Evolutionary conservation across 2,113 vertebrate species (phyloP), one percentile per base, ranked within the genome.

Genomic region (Gambusia holbrooki): DNA sequence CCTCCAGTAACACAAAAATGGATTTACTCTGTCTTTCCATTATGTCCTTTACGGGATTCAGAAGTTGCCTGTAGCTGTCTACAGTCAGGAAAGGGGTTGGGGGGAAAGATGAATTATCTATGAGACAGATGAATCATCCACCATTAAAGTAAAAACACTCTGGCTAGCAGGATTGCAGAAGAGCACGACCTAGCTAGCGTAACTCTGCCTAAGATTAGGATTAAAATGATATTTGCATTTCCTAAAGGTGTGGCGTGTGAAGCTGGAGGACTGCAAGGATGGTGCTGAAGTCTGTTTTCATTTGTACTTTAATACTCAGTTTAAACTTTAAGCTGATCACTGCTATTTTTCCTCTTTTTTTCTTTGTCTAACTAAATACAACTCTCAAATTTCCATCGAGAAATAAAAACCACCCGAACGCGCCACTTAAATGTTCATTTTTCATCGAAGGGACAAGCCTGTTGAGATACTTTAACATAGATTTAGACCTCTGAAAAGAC

Each of bases 41-140:
- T 84, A 85, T 83, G 79, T 89, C 83, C 83, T 80, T 11, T 62
- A 81, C 64, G 30, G 74, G 73, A 75, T 89, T 86, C 82, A 89
- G 64, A 85, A 48, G 62, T 76, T 78, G 81, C 81, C 68, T 74
- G 62, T 74, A 79, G 77, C 72, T 84, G 69, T 81, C 74, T 58
- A 58, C 67, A 69, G 80, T 84, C 75, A 82, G 73, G 70, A 69
- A 58, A 71, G 70, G 69, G 28, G 37, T 2, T 11, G 10, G 33
- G 6, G 85, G 85, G 87, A 30, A 6, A 28, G 17, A 28, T 17
- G 27, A 84, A 85, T 79, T 22, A 71, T 89, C 64, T 80, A 83
- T 71, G 22, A 60, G 15, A 35, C 80, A 74, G 81, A 86, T 73
- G 87, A 84, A 63, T 89, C 82, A 84, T 80, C 79, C 73, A 40